Percentiles rank a stretch among this genome's conserved stretches.
Evolutionary conservation across 2,797 vertebrate species (phyloP).

Genomic region (Argya squamiceps): DNA sequence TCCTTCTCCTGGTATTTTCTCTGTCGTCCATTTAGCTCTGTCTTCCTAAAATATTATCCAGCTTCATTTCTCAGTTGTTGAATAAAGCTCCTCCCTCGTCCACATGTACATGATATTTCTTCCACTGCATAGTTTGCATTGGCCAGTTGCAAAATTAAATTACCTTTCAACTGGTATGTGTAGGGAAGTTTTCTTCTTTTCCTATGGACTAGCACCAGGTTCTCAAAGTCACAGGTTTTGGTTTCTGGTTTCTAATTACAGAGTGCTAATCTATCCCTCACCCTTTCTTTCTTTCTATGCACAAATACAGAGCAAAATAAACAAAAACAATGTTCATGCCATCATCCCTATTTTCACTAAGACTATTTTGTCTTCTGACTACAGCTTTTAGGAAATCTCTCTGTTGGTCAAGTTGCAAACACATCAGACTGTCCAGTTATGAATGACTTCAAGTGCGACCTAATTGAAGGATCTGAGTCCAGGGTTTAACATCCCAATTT

Average conservation of each 20-base stretch:
- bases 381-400: neutral
- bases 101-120: neutral
- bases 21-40: neutral
- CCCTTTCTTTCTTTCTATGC: neutral
- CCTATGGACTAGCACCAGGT: neutral
- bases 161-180: neutral
- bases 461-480: neutral
- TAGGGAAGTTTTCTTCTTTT: neutral
- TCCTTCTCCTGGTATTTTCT: neutral
- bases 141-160: neutral
- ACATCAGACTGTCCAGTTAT: neutral
- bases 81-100: neutral
- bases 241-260: neutral
- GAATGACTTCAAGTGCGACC: neutral
- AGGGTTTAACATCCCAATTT: neutral
- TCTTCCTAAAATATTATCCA: neutral
- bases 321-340: neutral
- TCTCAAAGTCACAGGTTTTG: neutral
- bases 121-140: neutral
- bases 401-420: neutral
- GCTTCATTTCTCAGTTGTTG: neutral
- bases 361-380: neutral
- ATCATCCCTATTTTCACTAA: neutral
- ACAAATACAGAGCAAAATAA: neutral
- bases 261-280: neutral